phyloP scores from a whole-genome alignment of 2,888 invertebrate genomes.

The Apodemia zela region DNA sequence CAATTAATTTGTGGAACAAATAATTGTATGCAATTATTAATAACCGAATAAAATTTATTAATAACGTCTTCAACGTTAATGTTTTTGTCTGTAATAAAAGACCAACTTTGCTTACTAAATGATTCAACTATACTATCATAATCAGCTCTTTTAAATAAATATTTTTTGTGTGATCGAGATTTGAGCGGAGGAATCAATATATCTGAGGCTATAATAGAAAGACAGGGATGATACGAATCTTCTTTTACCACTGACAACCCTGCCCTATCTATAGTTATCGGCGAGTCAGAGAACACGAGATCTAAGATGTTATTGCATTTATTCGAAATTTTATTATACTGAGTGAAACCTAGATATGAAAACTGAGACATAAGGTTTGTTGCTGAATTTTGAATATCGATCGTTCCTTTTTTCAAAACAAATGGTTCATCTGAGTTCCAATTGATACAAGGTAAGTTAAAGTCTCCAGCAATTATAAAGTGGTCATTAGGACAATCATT shows the following conservation, averaged over 20 bases:
- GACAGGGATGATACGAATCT: neutral
- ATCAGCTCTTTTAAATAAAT: slow-evolving; percentile 6
- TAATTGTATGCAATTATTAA: neutral
- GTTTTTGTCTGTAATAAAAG: neutral
- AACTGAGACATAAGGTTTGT: neutral
- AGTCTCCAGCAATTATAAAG: slow-evolving; percentile 28
- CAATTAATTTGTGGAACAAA: neutral
- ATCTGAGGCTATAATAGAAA: neutral
- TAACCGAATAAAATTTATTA: slow-evolving; percentile 2
- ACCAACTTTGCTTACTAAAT: neutral
- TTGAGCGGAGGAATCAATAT: neutral
- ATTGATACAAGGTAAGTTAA: slow-evolving; percentile 26
- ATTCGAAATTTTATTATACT: neutral
- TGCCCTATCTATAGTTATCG: neutral
- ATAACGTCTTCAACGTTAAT: neutral
- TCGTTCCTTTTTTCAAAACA: slow-evolving; percentile 19
- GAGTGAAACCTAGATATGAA: neutral
- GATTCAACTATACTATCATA: neutral
- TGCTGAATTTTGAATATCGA: slow-evolving; percentile 20
- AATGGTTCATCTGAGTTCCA: slow-evolving; percentile 22
- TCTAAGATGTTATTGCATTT: neutral
- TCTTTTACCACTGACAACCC: neutral
- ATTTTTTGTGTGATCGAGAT: neutral
- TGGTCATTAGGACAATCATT: slow-evolving; percentile 21
- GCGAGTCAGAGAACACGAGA: neutral